These are phyloP conservation scores for Marronus borbonicus DNA, from an alignment of 2,888 invertebrate genomes.

Conservation along the genomic window DNA sequence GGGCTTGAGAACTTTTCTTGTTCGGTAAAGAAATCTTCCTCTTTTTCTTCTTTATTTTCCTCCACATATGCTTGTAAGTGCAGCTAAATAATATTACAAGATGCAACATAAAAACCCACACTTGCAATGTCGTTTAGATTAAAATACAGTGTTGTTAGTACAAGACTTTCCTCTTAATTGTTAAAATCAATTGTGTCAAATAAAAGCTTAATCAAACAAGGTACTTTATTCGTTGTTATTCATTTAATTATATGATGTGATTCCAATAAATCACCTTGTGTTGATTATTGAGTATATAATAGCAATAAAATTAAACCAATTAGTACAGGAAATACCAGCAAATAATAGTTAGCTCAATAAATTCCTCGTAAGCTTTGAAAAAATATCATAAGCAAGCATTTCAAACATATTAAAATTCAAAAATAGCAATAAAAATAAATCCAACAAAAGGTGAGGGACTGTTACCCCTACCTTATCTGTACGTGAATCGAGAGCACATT, in stretches of 20 bases:
- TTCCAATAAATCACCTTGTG: too few species aligned
- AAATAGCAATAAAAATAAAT: conserved; percentile 23
- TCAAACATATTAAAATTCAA: neutral
- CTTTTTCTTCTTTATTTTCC: conserved; percentile 77
- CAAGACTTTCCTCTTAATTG: neutral
- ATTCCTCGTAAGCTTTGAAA: neutral
- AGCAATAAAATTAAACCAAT: neutral
- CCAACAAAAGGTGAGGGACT: conserved; percentile 54
- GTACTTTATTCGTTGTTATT: too few species aligned
- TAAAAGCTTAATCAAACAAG: too few species aligned
- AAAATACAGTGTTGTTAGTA: conserved; percentile 16
- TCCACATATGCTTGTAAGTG: conserved; percentile 80
- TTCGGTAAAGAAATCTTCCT: conserved; percentile 94
- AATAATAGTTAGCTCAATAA: neutral
- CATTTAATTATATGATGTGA: too few species aligned
- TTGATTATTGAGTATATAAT: neutral
- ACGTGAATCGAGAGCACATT: conserved; percentile 59
- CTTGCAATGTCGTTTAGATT: neutral
- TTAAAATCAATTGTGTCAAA: too few species aligned
- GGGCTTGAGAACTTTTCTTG: conserved; percentile 72
- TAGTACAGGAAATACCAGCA: neutral
- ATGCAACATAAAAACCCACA: conserved; percentile 36
- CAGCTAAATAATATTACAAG: conserved; percentile 71
- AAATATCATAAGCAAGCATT: conserved; percentile 5
- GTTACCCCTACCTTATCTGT: conserved; percentile 62